phyloP scores from a whole-genome alignment of 2,113 vertebrate species.

The Lophura nycthemera region DNA sequence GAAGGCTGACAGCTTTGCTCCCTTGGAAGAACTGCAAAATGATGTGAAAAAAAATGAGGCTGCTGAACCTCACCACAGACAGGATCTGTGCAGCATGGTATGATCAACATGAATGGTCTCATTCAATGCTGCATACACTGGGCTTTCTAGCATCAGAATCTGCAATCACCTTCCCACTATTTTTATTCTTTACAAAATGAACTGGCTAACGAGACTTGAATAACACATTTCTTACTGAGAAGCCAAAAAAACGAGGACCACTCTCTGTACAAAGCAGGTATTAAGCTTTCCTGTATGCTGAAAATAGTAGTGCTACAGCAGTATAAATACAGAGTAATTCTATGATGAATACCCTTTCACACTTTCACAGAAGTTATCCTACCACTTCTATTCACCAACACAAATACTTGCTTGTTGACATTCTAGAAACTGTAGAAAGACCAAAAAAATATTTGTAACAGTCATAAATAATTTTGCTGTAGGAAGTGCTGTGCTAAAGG shows the following conservation, averaged over 20 bases:
- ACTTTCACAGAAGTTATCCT: neutral
- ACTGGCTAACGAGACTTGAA: neutral
- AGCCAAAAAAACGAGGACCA: neutral
- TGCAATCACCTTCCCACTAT: neutral
- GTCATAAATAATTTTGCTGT: neutral
- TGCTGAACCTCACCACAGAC: neutral
- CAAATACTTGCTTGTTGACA: neutral
- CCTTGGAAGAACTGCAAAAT: neutral
- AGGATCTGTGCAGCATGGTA: neutral
- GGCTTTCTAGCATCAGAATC: neutral
- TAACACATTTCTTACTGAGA: neutral
- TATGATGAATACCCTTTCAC: neutral
- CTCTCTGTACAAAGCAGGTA: neutral
- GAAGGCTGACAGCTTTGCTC: neutral
- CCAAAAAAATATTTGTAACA: neutral
- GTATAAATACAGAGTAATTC: neutral
- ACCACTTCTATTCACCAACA: neutral
- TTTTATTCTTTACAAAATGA: neutral
- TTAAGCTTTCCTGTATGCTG: neutral
- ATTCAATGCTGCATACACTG: neutral
- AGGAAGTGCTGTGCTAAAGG: neutral
- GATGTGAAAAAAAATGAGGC: neutral
- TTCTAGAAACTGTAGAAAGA: neutral
- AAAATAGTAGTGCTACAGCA: neutral
- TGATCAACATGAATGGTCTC: fast-evolving